A percentile compares a stretch with the other conserved stretches of the same genome.
Evolutionary conservation across 2,797 vertebrate species (phyloP).

Genomic region (Coilia nasus): DNA sequence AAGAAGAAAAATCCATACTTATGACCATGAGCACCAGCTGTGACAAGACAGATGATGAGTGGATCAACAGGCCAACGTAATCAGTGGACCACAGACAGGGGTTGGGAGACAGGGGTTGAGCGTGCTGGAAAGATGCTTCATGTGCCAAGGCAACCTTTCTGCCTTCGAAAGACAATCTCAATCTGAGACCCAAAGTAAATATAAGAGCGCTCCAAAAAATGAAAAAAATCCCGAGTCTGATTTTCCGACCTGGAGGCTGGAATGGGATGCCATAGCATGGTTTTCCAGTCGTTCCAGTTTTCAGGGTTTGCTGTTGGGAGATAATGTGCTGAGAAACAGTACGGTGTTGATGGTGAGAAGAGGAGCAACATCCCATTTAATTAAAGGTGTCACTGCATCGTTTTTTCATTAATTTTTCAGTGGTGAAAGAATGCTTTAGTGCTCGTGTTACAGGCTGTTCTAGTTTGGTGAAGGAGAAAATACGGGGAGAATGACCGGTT

Average conservation of each 20-base stretch:
- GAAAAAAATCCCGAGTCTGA: not conserved
- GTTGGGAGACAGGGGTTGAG: not conserved
- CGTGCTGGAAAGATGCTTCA: not conserved
- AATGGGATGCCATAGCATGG: not conserved
- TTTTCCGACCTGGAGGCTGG: not conserved
- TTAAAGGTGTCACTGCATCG: too few relatives aligned
- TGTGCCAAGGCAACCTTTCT: slow-evolving; percentile 43
- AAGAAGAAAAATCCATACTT: slow-evolving; percentile 21
- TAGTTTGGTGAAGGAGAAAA: too few relatives aligned
- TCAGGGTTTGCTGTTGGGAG: not conserved
- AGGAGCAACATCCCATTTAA: slow-evolving; percentile 7
- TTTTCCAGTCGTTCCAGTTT: not conserved
- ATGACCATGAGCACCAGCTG: not conserved
- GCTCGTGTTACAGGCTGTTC: too few relatives aligned
- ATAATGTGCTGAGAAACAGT: not conserved
- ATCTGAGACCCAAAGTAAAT: slow-evolving; percentile 35
- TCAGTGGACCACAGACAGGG: not conserved
- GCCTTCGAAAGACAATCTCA: slow-evolving; percentile 31
- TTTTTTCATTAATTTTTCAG: too few relatives aligned
- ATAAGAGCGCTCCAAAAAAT: slow-evolving; percentile 21
- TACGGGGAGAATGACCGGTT: too few relatives aligned
- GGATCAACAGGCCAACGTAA: not conserved
- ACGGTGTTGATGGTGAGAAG: not conserved
- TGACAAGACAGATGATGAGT: not conserved
- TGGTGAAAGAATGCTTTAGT: too few relatives aligned